A percentile compares a stretch with the other conserved stretches of the same genome.
Evolutionary conservation across 2,113 vertebrate species (phyloP).

Genomic region (Aptenodytes patagonicus): DNA sequence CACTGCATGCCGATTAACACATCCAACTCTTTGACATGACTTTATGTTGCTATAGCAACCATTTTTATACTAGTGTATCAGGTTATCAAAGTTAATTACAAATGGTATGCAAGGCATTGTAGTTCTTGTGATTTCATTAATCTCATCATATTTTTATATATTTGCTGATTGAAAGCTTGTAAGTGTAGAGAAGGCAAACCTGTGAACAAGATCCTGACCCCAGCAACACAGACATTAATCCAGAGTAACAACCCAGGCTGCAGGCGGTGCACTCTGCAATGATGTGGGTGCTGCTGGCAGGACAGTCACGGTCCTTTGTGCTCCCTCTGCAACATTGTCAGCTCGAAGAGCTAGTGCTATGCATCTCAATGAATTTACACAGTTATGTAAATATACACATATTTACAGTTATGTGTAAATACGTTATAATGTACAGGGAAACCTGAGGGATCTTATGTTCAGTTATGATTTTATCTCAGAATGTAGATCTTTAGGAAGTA

Average conservation of each 20-base stretch:
- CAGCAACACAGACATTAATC: not conserved
- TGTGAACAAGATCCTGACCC: not conserved
- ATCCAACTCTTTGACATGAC: slow-evolving; percentile 29
- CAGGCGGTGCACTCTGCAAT: not conserved
- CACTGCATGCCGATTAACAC: slow-evolving; percentile 56
- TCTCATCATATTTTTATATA: not conserved
- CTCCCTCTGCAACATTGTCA: not conserved
- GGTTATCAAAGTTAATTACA: slow-evolving; percentile 37
- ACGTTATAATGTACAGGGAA: not conserved
- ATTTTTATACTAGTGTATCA: not conserved
- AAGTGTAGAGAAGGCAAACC: not conserved
- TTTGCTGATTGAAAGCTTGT: not conserved
- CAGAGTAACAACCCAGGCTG: not conserved
- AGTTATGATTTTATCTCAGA: not conserved
- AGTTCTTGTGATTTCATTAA: not conserved
- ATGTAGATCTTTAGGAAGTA: not conserved
- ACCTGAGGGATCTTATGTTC: not conserved
- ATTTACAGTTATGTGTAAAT: not conserved
- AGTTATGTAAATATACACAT: not conserved
- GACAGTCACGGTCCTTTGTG: fast-evolving
- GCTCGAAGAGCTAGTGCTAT: not conserved
- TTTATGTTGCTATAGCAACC: slow-evolving; percentile 60
- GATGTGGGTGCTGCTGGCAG: fast-evolving
- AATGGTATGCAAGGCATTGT: not conserved
- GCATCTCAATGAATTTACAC: not conserved